Evolutionary conservation across 2,113 vertebrate species (phyloP).

Genomic region (Fukomys damarensis): DNA sequence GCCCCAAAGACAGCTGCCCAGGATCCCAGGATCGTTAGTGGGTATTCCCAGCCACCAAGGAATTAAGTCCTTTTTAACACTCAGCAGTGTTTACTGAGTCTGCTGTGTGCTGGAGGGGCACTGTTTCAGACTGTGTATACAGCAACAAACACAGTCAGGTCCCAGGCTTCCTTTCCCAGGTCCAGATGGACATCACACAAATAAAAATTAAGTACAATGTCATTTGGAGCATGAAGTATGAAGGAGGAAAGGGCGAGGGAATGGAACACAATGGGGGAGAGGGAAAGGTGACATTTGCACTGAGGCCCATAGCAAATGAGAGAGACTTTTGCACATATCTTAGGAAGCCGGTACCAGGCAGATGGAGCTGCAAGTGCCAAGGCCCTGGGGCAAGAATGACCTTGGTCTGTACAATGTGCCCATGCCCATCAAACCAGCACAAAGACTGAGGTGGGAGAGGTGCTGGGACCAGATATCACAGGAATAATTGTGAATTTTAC

Average conservation of each 20-base stretch:
- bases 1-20: neutral
- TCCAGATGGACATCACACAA: neutral
- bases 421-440: rapidly evolving
- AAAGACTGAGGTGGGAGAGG: neutral
- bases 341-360: neutral
- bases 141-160: neutral
- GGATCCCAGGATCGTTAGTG: neutral
- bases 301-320: neutral
- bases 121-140: neutral
- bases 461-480: neutral
- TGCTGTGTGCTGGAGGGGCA: neutral
- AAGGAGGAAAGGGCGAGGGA: neutral
- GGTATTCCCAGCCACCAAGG: neutral
- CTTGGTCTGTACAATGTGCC: neutral
- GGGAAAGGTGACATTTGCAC: neutral
- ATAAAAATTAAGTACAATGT: neutral
- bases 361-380: neutral
- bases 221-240: neutral
- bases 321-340: neutral
- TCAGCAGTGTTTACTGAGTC: neutral
- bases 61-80: neutral
- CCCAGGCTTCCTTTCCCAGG: neutral
- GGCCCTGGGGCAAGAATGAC: neutral
- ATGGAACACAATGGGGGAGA: neutral
- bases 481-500: neutral